These are phyloP conservation scores for Dinomys branickii DNA, from an alignment of 2,113 vertebrate species.

Conservation along the genomic window DNA sequence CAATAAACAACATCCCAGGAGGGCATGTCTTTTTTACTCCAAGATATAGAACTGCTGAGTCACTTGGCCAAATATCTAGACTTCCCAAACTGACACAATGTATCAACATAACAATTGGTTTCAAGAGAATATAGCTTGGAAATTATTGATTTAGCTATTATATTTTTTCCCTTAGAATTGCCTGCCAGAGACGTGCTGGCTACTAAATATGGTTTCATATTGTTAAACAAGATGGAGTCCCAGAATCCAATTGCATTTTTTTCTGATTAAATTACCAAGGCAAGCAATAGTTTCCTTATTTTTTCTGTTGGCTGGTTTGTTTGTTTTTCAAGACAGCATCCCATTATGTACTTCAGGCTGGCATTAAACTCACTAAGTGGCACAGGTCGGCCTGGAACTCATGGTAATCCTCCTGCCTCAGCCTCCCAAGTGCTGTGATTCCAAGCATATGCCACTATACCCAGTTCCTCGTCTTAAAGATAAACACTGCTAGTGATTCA, in stretches of 20 bases:
- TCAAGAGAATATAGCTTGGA: background rate
- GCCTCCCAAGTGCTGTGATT: background rate
- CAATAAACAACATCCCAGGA: too few relatives aligned
- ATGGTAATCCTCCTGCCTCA: background rate
- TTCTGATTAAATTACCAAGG: slow-evolving; percentile 5
- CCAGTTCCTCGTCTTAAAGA: slow-evolving; percentile 4
- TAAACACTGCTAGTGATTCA: background rate
- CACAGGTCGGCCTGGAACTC: background rate
- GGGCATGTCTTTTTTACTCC: too few relatives aligned
- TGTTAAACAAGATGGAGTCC: slow-evolving; percentile 26
- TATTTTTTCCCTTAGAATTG: background rate
- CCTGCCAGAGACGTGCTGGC: background rate
- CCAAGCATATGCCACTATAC: background rate
- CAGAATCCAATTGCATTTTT: slow-evolving; percentile 37
- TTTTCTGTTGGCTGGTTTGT: background rate
- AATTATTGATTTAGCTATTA: slow-evolving; percentile 5
- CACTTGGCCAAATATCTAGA: too few relatives aligned
- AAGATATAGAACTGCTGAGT: too few relatives aligned
- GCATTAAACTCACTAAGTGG: background rate
- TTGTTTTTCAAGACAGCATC: background rate
- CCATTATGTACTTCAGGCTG: background rate
- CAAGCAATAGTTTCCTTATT: background rate
- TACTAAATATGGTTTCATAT: slow-evolving; percentile 18
- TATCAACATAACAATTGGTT: background rate
- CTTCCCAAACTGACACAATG: too few relatives aligned